Evolutionary conservation across 2,113 vertebrate species (phyloP), one percentile per base, ranked within the genome.

Genomic region (Nothoprocta perdicaria): DNA sequence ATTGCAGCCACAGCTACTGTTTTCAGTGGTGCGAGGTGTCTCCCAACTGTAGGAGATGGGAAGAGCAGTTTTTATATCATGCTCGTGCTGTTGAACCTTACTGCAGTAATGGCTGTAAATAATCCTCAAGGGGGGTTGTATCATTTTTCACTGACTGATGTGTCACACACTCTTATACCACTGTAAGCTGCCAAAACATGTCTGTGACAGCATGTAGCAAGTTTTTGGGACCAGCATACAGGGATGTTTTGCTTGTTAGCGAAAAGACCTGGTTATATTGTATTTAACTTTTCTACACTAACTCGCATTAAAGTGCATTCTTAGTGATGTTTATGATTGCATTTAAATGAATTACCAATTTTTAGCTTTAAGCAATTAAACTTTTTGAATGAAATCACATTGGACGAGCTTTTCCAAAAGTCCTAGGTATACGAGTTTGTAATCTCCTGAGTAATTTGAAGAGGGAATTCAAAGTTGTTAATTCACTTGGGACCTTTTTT

Each of bases 191-290:
- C 80, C 69, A 84, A 92, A 94, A 68, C 77, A 55, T 3, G 1
- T 80, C 91, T 81, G 41, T 78, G 80, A 31, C 50, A 89, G 72
- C 31, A 24, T 52, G 76, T 80, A 76, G 61, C 68, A 81, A 52
- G 68, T 83, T 91, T 80, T 77, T 79, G 71, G 62, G 53, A 55
- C 48, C 79, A 63, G 33, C 41, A 31, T 52, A 60, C 48, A 50
- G 53, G 31, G 90, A 57, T 78, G 52, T 93, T 83, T 89, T 95
- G 31, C 63, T 88, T 31, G 66, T 68, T 88, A 82, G 41, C 58
- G 46, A 72, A 73, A 86, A 82, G 57, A 74, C 33, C 40, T 75
- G 52, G 79, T 82, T 95, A 84, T 94, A 95, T 89, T 95, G 92
- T 89, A 74, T 88, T 95, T 89, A 83, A 78, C 87, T 94, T 86